phyloP scores from a whole-genome alignment of 2,113 vertebrate species.

The Arvicanthis niloticus region DNA sequence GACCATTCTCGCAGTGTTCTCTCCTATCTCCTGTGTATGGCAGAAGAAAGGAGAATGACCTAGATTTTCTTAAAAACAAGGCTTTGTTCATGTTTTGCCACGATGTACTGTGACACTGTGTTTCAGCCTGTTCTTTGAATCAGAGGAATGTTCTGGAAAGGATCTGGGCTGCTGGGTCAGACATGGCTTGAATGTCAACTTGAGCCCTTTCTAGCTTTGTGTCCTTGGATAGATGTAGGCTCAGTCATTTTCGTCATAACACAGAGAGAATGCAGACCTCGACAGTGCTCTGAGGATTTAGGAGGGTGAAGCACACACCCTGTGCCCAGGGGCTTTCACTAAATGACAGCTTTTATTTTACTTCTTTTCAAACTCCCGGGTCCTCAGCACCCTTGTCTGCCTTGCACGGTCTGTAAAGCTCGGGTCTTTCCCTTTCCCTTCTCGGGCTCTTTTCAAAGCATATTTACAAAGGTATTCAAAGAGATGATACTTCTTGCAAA shows the following conservation, averaged over 20 bases:
- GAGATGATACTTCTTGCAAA: conserved; percentile 34
- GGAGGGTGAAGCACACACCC: neutral
- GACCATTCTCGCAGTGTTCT: neutral
- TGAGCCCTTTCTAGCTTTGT: conserved; percentile 3
- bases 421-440: neutral
- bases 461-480: neutral
- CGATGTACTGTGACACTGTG: neutral
- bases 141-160: conserved; percentile 46
- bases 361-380: neutral
- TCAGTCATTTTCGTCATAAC: conserved; percentile 31
- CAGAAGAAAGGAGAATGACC: conserved; percentile 23
- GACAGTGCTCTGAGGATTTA: neutral
- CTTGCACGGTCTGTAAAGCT: neutral
- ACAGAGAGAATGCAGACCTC: conserved; percentile 42
- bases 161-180: neutral
- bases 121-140: conserved; percentile 62
- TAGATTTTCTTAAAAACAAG: conserved; percentile 66
- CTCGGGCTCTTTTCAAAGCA: neutral
- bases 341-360: conserved; percentile 25
- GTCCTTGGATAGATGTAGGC: conserved; percentile 43
- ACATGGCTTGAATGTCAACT: conserved; percentile 29
- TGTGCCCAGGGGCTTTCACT: neutral
- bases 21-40: neutral
- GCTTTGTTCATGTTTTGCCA: conserved; percentile 66
- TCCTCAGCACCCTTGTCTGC: neutral